These are phyloP conservation scores for Todiramphus saurophagus DNA, from an alignment of 2,113 vertebrate genomes.

Conservation along the genomic window DNA sequence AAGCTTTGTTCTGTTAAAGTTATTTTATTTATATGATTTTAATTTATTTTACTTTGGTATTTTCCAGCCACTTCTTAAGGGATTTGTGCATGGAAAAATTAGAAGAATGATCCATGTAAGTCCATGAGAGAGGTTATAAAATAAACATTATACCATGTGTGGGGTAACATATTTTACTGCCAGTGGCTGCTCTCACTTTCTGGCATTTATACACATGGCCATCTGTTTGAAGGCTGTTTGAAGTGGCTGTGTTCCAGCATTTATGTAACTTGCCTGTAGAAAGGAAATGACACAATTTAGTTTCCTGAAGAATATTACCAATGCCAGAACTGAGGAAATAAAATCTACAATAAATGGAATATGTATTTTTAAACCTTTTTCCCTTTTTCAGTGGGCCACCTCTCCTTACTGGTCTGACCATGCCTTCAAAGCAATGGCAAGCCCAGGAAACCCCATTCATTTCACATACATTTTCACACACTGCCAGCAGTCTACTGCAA, in stretches of 20 bases:
- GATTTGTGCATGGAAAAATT: constrained; percentile 68
- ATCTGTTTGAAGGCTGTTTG: constrained; percentile 79
- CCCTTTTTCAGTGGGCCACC: not conserved
- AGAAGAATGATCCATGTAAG: constrained; percentile 67
- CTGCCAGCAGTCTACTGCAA: not conserved
- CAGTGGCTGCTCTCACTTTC: constrained; percentile 77
- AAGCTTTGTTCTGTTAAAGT: not conserved
- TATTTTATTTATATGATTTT: constrained; percentile 42
- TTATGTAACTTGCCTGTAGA: constrained; percentile 76
- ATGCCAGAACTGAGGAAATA: constrained; percentile 59
- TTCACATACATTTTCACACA: not conserved
- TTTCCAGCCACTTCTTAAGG: constrained; percentile 37
- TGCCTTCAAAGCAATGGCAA: not conserved
- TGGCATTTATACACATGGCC: constrained; percentile 73
- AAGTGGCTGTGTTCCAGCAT: constrained; percentile 71
- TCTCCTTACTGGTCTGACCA: not conserved
- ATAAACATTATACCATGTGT: constrained; percentile 77
- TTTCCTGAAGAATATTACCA: constrained; percentile 75
- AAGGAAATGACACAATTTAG: constrained; percentile 78
- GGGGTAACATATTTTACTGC: constrained; percentile 71
- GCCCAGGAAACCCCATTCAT: not conserved
- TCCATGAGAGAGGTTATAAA: constrained; percentile 66
- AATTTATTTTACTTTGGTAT: constrained; percentile 44
- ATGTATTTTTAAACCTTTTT: constrained; percentile 11
- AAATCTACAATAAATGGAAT: constrained; percentile 55